phyloP scores from a whole-genome alignment of 2,113 vertebrate genomes.

The Antechinus flavipes region DNA sequence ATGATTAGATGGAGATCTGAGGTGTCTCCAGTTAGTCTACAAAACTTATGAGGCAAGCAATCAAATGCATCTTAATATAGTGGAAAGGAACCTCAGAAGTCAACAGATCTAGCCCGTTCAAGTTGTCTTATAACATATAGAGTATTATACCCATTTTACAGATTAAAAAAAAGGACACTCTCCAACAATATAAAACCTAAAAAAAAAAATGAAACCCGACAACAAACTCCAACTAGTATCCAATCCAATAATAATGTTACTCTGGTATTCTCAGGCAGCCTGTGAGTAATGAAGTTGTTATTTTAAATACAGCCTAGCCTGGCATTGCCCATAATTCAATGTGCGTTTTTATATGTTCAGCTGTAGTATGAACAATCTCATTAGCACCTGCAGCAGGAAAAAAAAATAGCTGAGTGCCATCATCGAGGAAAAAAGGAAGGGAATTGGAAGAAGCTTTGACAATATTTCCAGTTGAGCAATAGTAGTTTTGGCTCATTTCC shows the following conservation, averaged over 20 bases:
- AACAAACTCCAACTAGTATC: neutral
- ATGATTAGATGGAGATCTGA: neutral
- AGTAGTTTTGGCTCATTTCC: neutral
- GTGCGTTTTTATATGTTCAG: conserved; percentile 50
- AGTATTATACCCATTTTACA: neutral
- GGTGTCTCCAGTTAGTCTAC: neutral
- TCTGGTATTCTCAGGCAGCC: neutral
- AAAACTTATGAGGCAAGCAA: neutral
- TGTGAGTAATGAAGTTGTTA: conserved; percentile 17
- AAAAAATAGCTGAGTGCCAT: neutral
- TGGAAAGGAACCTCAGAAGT: neutral
- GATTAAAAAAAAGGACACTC: neutral
- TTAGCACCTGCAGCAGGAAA: neutral
- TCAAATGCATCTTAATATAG: neutral
- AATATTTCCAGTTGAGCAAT: conserved; percentile 2
- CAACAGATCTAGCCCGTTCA: neutral
- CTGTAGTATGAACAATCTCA: neutral
- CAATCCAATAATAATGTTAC: neutral
- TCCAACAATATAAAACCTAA: neutral
- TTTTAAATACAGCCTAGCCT: conserved; percentile 43
- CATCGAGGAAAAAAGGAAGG: neutral
- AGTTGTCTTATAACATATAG: neutral
- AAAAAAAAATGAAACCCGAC: neutral
- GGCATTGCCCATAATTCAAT: conserved; percentile 53
- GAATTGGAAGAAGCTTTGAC: neutral